Base-by-base conservation (phyloP, 2,797 vertebrate genomes). In the Channa striata region DNA sequence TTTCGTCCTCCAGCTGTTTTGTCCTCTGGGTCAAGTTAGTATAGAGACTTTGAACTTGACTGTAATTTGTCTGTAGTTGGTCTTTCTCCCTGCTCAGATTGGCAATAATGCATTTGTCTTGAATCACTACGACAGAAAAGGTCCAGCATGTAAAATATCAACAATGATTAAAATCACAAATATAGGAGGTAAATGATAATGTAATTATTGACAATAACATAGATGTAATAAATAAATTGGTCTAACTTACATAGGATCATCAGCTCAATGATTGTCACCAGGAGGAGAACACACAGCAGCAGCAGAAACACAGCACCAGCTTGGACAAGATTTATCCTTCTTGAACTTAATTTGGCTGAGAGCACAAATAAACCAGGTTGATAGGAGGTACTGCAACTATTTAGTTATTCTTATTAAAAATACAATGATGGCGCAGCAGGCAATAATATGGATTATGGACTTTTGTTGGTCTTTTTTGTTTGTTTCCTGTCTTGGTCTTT, bases 241-340 rank as follows among this genome's bases (percentile, higher is more conserved):
- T 4, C 43, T 43, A 58, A 63, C 82, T 50, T 63, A 77, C 72
- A 8, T 3, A 53, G 5, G 53, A 70, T 42, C 13, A 62, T 20
- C 49, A 71, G 21, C 46, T 43, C 9, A 50, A 49, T 19, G 56
- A 68, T 17, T 5, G 5, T 42, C 33, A n/a, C 36, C 50, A 77
- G 46, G 30, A 83, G 67, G 48, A 74, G n/a, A 46, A 83, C 33
- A 72, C 58, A 59, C 25, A 74, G 49, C 48, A 72, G 53, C 20
- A 44, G 30, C 40, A 77, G 40, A 53, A 49, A 39, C 17, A 42
- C 16, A 12, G 17, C 34, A 63, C 30, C 62, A 10, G n/a, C n/a
- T 48, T 14, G 6, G 5, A 19, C 5, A 43, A 5, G 11, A 20
- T 33, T 59, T 19, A 8, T 73, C 34, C 56, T 51, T n/a, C 2